Evolutionary conservation across 2,113 vertebrate genomes (phyloP), one percentile per base, ranked within the genome.

Genomic region (Procavia capensis): DNA sequence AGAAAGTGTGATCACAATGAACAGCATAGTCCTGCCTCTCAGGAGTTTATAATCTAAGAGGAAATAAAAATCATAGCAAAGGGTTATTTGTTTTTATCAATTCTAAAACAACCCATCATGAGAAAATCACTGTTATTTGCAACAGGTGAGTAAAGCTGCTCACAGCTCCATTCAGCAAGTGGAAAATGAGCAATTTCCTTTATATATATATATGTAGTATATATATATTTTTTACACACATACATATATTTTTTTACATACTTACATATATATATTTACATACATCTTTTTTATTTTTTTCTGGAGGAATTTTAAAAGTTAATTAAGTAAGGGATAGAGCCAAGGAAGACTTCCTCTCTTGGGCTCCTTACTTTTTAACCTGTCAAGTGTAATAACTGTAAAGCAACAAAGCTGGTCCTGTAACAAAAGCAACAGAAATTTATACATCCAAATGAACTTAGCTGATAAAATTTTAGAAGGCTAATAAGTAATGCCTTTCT

Each of bases 401-500:
- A 66, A 66, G 34, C 31, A 94, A 83, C 68, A 82, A 93, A 90
- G 81, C 70, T 78, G n/a, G 54, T 72, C 81, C 88, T 66, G n/a
- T 79, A 78, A 94, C 87, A 94, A 76, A 92, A 16, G 85, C 76
- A 82, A 93, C 63, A 74, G 70, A 90, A 95, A 94, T 95, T 41
- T 93, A 93, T 31, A 90, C 6, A 85, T 43, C 31, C 34, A 94
- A 88, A 93, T 95, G 92, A 95, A 88, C 45, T 41, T 0, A 81
- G 75, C 16, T 72, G 76, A 78, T 85, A 64, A 39, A 85, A 34
- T 78, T 92, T 84, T 93, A 90, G 84, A 91, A 68, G 66, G 22
- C 39, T 96, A 79, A 95, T 95, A 93, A 96, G 93, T 84, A 96
- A 96, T 20, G 86, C 25, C 57, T 84, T 95, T 85, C 72, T 95